Conservation (phyloP, 2,797 vertebrate genomes). For the Eulemur albifrons region DNA sequence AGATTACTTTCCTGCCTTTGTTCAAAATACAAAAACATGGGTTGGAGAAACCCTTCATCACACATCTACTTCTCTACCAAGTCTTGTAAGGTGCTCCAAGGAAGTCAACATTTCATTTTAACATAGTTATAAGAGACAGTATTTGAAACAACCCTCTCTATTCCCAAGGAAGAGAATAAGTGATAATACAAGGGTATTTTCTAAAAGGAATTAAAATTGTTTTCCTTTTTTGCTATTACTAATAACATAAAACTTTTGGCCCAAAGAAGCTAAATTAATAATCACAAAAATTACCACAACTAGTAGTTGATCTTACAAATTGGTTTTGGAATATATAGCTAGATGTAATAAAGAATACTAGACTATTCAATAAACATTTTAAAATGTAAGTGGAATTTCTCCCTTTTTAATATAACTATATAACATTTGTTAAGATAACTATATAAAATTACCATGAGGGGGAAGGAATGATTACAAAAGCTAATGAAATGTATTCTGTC, state of each 20-base stretch:
- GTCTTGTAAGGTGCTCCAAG: neutral
- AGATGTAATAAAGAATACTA: neutral
- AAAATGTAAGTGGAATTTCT: constrained; percentile 4
- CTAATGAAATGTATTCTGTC: neutral
- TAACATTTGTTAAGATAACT: neutral
- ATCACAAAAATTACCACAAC: constrained; percentile 6
- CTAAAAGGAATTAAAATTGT: constrained; percentile 36
- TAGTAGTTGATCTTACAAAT: neutral
- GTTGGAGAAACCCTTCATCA: neutral
- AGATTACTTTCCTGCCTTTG: neutral
- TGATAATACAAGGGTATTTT: neutral
- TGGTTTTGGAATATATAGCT: neutral
- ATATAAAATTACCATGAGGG: neutral
- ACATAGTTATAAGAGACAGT: neutral
- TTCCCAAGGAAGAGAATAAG: neutral
- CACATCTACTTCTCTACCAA: neutral
- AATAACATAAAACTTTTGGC: neutral
- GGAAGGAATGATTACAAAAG: neutral
- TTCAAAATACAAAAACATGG: neutral
- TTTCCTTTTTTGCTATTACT: neutral
- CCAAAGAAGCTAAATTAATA: constrained; percentile 41
- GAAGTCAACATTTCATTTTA: neutral
- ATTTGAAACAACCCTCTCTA: neutral
- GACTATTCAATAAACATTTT: neutral
- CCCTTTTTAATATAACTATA: neutral